Base-by-base conservation (phyloP, 2,888 invertebrate genomes). In the Pachydiplax longipennis region DNA sequence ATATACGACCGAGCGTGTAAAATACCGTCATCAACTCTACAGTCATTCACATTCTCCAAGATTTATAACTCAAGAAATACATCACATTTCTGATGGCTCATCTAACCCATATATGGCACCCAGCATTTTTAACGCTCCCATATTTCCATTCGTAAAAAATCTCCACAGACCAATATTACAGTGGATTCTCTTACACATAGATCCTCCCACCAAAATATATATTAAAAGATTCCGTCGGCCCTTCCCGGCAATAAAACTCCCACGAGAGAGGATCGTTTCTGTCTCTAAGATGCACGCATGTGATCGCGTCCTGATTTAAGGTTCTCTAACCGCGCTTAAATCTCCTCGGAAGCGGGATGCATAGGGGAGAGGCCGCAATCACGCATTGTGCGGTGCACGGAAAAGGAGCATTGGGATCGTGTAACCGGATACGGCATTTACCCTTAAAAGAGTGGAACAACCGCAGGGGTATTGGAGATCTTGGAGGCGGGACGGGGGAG, bases 391-490 rank as follows among this genome's bases (percentile, higher is more conserved):
- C 58, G 35, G 37, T 35, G 87, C 61, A 61, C 31, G 87, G 37
- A n/a, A 65, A 83, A 83, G 58, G 87, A 61, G 35, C 87, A 73
- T 12, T 25, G 73, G 73, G n/a, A 35, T 58, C 35, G 37, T 35
- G 87, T 87, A 87, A 87, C 61, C 87, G 61, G 87, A 87, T 87
- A 87, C 87, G n/a, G 37, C 87, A 87, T 61, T 87, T 65, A 87
- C 87, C 87, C 87, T 87, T 40, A 87, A 87, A 61, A 61, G 58
- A 40, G 65, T 61, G 87, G 58, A 2, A 22, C 37, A 48, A 44
- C 58, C 25, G 4, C 58, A 37, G 40, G 37, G n/a, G 44, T 44
- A 73, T 73, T 31, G 31, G 31, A 73, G 31, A 35, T 37, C 61
- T 35, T 22, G 87, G 87, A 83, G 25, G 58, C 18, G 83, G 61